Conservation (phyloP, 2,113 vertebrate genomes). For the Martes martes region DNA sequence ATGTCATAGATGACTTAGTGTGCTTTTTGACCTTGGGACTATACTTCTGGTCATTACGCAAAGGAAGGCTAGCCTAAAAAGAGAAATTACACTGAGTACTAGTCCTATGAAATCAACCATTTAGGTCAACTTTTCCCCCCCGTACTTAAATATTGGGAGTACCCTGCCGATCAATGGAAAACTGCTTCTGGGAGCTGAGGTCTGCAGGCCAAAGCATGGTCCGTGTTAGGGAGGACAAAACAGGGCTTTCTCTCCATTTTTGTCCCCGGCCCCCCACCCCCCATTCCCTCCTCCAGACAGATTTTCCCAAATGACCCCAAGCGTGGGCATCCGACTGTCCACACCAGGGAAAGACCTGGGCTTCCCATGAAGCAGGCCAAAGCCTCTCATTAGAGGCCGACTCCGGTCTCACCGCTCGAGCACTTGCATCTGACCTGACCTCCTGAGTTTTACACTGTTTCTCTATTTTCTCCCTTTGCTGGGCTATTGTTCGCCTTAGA, state of each 20-base stretch:
- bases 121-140: neutral
- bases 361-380: neutral
- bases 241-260: neutral
- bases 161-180: neutral
- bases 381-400: neutral
- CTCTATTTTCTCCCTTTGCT: constrained; percentile 38
- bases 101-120: neutral
- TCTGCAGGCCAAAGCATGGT: neutral
- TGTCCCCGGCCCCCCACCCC: accelerated
- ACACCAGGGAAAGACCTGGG: neutral
- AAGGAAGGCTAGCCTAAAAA: neutral
- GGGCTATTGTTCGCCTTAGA: constrained; percentile 56
- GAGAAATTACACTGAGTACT: neutral
- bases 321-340: neutral
- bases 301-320: neutral
- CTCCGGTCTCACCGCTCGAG: neutral
- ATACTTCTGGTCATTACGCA: neutral
- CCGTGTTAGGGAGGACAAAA: neutral
- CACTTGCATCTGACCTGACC: constrained; percentile 22
- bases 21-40: constrained; percentile 57
- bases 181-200: neutral
- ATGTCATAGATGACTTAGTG: constrained; percentile 12
- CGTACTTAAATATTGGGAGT: neutral
- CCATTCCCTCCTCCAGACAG: neutral
- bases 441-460: constrained; percentile 22